Evolutionary conservation across 2,888 invertebrate genomes (phyloP).

Genomic region (Lasioglossum zephyrum): DNA sequence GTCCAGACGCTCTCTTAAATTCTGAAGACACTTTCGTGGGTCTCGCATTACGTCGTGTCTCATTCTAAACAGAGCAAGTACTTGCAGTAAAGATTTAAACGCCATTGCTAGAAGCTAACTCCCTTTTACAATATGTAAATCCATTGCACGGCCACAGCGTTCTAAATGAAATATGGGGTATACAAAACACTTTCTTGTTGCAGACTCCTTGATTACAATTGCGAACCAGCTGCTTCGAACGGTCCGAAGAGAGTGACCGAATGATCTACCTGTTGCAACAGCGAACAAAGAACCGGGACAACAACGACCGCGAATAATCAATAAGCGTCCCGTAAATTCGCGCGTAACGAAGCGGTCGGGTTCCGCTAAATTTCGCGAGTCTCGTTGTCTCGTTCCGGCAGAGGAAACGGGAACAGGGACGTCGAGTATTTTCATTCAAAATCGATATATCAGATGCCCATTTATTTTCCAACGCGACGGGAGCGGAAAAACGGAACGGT

Average conservation of each 20-base stretch:
- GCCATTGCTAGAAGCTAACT: not conserved
- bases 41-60: too few species aligned
- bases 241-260: not conserved
- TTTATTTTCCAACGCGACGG: constrained; percentile 36
- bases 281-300: too few species aligned
- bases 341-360: constrained; percentile 10
- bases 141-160: not conserved
- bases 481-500: not conserved
- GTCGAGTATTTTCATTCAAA: constrained; percentile 29
- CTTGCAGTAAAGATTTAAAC: not conserved
- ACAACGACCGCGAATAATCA: not conserved
- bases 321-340: not conserved
- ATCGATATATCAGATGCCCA: constrained; percentile 46
- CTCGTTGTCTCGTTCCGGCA: not conserved
- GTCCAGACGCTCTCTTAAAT: too few species aligned
- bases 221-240: not conserved
- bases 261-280: not conserved
- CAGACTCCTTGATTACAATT: not conserved
- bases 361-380: constrained; percentile 13
- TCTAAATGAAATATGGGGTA: not conserved
- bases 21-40: too few species aligned
- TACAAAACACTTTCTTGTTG: not conserved
- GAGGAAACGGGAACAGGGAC: not conserved
- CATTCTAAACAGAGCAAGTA: not conserved
- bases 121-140: not conserved